Evolutionary conservation across 2,113 vertebrate species (phyloP).

Genomic region (Charadrius vociferus): DNA sequence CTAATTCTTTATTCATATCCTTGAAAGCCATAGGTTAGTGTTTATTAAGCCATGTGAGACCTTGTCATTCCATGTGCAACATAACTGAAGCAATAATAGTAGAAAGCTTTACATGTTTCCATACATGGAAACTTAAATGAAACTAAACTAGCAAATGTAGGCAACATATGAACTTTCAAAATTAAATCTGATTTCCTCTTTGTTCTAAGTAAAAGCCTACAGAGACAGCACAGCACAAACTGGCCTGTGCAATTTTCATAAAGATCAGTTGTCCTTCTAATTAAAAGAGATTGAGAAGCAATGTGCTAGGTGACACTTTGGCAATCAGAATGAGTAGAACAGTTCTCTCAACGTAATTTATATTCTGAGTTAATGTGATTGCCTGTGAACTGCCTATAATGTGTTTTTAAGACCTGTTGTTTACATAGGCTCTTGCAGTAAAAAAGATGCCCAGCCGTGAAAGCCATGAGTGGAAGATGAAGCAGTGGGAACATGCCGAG

Average conservation of each 20-base stretch:
- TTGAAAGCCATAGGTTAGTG: not conserved
- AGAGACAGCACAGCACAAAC: not conserved
- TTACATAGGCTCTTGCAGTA: not conserved
- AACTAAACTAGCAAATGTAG: not conserved
- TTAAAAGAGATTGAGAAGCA: not conserved
- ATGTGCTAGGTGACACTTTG: not conserved
- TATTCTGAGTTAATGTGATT: not conserved
- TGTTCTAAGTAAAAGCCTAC: not conserved
- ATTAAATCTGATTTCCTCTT: not conserved
- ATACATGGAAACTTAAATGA: not conserved
- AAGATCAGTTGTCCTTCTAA: not conserved
- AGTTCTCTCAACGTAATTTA: not conserved
- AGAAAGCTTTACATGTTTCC: not conserved
- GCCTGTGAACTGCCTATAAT: not conserved
- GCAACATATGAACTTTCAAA: not conserved
- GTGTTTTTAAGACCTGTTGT: not conserved
- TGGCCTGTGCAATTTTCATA: not conserved
- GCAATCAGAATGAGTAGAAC: not conserved
- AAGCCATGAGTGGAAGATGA: not conserved
- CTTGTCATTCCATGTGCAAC: not conserved
- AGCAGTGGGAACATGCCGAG: not conserved
- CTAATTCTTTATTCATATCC: not conserved
- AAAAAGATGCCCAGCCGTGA: not conserved
- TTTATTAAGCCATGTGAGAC: not conserved
- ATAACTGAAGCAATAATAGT: not conserved